Evolutionary conservation across 2,888 invertebrate genomes (phyloP).

Genomic region (Drosophila vallismaia): DNA sequence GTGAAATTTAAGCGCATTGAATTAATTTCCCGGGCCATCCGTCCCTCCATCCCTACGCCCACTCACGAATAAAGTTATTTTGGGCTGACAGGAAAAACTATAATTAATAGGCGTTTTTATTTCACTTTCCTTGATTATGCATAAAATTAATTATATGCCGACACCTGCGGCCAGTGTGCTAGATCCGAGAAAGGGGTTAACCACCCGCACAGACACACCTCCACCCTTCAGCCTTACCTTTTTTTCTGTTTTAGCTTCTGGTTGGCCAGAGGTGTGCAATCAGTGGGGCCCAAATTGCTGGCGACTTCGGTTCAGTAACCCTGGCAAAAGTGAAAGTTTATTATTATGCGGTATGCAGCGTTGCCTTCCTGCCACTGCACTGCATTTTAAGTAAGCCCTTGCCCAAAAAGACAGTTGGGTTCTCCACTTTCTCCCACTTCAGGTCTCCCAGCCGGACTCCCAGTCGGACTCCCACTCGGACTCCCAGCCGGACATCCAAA

Average conservation of each 20-base stretch:
- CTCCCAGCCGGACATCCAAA: slow-evolving; percentile 63
- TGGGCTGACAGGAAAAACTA: slow-evolving; percentile 59
- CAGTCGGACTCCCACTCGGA: neutral
- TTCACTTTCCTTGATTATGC: slow-evolving; percentile 62
- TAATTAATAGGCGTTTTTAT: slow-evolving; percentile 74
- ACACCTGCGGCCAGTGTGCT: slow-evolving; percentile 43
- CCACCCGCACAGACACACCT: slow-evolving; percentile 2
- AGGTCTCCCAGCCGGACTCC: too few relatives aligned
- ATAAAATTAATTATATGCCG: slow-evolving; percentile 64
- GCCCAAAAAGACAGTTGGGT: slow-evolving; percentile 2
- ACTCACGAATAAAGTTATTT: slow-evolving; percentile 64
- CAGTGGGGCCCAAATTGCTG: slow-evolving; percentile 32
- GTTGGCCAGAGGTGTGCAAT: slow-evolving; percentile 10
- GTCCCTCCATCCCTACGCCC: slow-evolving; percentile 1
- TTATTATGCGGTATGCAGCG: slow-evolving; percentile 70
- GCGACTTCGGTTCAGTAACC: slow-evolving; percentile 22
- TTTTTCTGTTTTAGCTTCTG: neutral
- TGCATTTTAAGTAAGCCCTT: slow-evolving; percentile 37
- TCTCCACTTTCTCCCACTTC: neutral
- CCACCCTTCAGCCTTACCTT: neutral
- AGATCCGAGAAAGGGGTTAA: slow-evolving; percentile 53
- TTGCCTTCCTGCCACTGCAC: slow-evolving; percentile 1
- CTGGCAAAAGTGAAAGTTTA: slow-evolving; percentile 62
- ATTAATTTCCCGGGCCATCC: slow-evolving; percentile 60
- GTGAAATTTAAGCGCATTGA: slow-evolving; percentile 80